Base-by-base conservation (phyloP, 1,140 invertebrate genomes). In the Trachymyrmex septentrionalis region DNA sequence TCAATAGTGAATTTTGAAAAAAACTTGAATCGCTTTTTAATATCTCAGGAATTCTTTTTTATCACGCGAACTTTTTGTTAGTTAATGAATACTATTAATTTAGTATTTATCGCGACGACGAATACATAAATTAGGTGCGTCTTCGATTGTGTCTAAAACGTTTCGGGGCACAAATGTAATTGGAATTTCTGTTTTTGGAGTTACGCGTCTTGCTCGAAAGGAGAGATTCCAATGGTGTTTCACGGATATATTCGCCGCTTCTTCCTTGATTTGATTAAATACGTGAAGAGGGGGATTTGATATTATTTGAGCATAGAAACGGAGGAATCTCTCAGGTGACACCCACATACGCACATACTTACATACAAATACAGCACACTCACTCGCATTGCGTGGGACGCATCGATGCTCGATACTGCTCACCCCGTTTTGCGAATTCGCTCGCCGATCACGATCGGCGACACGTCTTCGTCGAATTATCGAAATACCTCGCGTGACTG, bases 391-490 rank as follows among this genome's bases (percentile, higher is more conserved):
- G 59, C 89, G 86, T 88, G 89, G 67, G 89, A 90, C 27, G 59
- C 67, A 81, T 88, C 57, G 86, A 81, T 86, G 85, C 85, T 73
- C 88, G 77, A 86, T 77, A 87, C 78, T 78, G 86, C 76, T 91
- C 89, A 90, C 89, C 89, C 85, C 75, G 87, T 88, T 88, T 88
- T 72, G 88, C 85, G 84, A 92, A 92, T 92, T 92, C 90, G 88
- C 69, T 92, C 90, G 88, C 90, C 86, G 91, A 90, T 91, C 92
- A 92, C 92, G 92, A 92, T 90, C 88, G 85, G 75, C 90, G 91
- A 92, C 91, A 91, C 92, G 91, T 92, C 92, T 86, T 85, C 55
- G 85, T 87, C 88, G 90, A 91, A 91, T 92, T 92, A 92, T 92
- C 92, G 91, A 92, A 91, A 92, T 92, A 91, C 91, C 90, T 90